These are phyloP conservation scores for Mnemiopsis leidyi DNA, from an alignment of 37 sponge, comb jelly and placozoan genomes.

Conservation along the genomic window DNA sequence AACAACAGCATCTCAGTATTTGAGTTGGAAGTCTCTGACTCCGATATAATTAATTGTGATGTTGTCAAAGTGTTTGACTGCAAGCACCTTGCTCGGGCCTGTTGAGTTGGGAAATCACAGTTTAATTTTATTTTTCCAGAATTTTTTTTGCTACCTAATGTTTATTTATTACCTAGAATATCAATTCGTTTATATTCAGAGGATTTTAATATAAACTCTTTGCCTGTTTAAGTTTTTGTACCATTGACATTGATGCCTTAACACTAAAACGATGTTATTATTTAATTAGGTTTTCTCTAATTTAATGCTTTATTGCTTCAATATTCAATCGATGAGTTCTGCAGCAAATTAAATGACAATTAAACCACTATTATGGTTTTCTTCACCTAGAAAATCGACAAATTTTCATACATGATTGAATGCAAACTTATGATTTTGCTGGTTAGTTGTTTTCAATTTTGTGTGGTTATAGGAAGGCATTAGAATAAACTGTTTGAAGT, in stretches of 20 bases:
- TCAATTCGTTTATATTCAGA: background rate
- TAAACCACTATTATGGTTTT: too few relatives aligned
- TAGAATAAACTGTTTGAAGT: too few relatives aligned
- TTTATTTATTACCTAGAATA: background rate
- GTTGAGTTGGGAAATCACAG: background rate
- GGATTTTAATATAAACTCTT: background rate
- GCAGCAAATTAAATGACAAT: too few relatives aligned
- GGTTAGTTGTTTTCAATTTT: too few relatives aligned
- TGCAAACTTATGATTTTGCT: too few relatives aligned
- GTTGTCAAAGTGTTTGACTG: slow-evolving; percentile 44
- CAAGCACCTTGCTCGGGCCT: background rate
- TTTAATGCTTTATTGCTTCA: too few relatives aligned
- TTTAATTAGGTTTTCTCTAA: too few relatives aligned
- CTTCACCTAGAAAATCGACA: too few relatives aligned
- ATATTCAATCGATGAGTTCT: too few relatives aligned
- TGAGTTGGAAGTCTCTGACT: background rate
- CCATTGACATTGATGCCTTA: background rate
- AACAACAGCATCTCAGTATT: slow-evolving; percentile 28
- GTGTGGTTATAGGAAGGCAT: too few relatives aligned
- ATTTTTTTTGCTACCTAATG: background rate
- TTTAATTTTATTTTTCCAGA: background rate
- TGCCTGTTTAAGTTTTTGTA: background rate
- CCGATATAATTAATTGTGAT: slow-evolving; percentile 7
- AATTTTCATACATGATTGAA: too few relatives aligned
- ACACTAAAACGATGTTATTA: background rate